phyloP scores from a whole-genome alignment of 2,797 vertebrate genomes.

The Enteromius unitaeniatus region DNA sequence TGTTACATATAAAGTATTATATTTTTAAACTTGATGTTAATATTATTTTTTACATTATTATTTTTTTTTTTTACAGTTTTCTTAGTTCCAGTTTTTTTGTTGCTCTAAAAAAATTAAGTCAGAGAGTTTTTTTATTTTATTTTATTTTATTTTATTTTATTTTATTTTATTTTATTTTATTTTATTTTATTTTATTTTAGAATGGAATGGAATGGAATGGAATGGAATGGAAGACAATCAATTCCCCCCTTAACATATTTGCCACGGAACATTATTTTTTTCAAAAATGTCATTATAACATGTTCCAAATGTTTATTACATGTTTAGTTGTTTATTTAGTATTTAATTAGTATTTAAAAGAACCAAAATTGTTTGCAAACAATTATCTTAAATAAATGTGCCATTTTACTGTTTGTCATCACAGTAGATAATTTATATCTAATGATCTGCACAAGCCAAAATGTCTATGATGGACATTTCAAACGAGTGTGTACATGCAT shows the following conservation, averaged over 20 bases:
- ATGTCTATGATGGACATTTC: constrained; percentile 5
- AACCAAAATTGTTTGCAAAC: not conserved
- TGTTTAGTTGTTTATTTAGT: too few species aligned
- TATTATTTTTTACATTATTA: not conserved
- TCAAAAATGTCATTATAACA: not conserved
- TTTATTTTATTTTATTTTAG: not conserved
- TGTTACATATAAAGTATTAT: not conserved
- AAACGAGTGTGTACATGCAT: not conserved
- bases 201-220: too few species aligned
- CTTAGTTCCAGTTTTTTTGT: not conserved
- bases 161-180: not conserved
- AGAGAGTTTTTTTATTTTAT: too few species aligned
- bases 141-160: not conserved
- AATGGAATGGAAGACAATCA: not conserved
- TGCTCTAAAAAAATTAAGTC: not conserved
- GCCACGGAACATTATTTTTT: not conserved
- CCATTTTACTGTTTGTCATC: not conserved
- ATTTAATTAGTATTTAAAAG: not conserved
- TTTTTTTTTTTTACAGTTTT: not conserved
- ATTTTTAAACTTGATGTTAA: not conserved
- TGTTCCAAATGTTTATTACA: not conserved
- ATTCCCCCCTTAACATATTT: not conserved
- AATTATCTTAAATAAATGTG: not conserved
- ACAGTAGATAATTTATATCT: not conserved
- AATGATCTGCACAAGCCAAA: not conserved